Base-by-base conservation (phyloP, 2,797 vertebrate genomes). In the Melanogrammus aeglefinus region DNA sequence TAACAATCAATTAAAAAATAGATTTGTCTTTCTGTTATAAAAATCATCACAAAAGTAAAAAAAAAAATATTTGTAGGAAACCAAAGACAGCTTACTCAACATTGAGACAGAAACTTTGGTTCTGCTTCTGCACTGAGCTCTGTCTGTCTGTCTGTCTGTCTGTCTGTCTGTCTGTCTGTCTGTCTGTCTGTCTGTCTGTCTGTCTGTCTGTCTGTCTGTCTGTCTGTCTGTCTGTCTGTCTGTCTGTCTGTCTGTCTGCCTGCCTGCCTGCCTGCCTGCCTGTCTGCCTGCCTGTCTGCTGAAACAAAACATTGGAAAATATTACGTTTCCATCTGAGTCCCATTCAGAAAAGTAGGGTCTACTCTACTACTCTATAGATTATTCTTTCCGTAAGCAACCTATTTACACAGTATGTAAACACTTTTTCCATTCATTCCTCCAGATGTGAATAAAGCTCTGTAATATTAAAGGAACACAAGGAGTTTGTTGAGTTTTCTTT, bases 371-470 rank as follows among this genome's bases (percentile, higher is more conserved):
- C 95, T 95, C 95, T 96, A 97, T 96, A 97, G 81, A 95, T 94
- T 96, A 76, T 41, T 77, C 6, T 24, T 41, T 93, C 95, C 95
- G 95, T 93, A 95, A 94, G 91, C 92, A 94, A 91, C 96, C 95
- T 97, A 97, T 98, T 95, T 98, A 98, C 97, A 98, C 75, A n/a
- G 77, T 98, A 97, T 98, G 94, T 98, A 98, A 97, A 99, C 76
- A 90, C 47, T 75, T 91, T 85, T 87, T 92, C 88, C 79, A 84
- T 91, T 90, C 83, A 85, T 89, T 88, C 83, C 87, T 88, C 84
- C 90, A 90, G 87, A 90, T 80, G 94, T 91, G 94, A 94, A 94
- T 96, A 95, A 95, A 95, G 94, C 95, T 95, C 94, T 94, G 7
- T 95, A 96, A 96, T 63, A 7, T 24, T 9, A n/a, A 18, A 57